Conservation (phyloP, 1,140 invertebrate species). For the Zaprionus tsacasi region DNA sequence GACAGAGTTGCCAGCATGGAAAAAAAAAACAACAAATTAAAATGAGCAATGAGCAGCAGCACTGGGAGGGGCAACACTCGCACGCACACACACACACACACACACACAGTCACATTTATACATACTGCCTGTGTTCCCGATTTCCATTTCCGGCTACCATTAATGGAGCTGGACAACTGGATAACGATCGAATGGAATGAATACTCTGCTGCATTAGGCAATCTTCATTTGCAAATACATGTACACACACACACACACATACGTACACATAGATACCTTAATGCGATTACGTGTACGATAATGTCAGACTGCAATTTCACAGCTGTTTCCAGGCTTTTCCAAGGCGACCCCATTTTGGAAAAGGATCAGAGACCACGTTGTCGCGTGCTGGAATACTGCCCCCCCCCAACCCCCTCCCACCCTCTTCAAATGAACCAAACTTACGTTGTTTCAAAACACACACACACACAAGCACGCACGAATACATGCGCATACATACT, state of each 20-base stretch:
- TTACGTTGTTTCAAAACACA: background rate
- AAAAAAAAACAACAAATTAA: background rate
- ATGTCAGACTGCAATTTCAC: background rate
- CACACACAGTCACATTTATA: background rate
- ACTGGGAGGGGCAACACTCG: background rate
- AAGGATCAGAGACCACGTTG: background rate
- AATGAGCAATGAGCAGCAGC: background rate
- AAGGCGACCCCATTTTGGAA: background rate
- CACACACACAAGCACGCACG: background rate
- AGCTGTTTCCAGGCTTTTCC: background rate
- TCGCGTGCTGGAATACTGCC: background rate
- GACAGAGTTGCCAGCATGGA: background rate
- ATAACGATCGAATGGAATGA: background rate
- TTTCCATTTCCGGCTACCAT: background rate
- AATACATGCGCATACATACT: background rate
- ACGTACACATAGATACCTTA: background rate
- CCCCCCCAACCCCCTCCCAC: too few species aligned
- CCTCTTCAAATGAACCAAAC: background rate
- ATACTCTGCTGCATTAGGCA: background rate
- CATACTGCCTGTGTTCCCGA: background rate
- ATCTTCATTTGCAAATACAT: background rate
- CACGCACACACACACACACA: background rate
- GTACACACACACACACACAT: background rate
- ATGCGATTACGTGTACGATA: slow-evolving; percentile 2
- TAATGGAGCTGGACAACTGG: background rate